These are phyloP conservation scores for Nomada flava DNA, from an alignment of 2,888 invertebrate genomes.

Conservation along the genomic window DNA sequence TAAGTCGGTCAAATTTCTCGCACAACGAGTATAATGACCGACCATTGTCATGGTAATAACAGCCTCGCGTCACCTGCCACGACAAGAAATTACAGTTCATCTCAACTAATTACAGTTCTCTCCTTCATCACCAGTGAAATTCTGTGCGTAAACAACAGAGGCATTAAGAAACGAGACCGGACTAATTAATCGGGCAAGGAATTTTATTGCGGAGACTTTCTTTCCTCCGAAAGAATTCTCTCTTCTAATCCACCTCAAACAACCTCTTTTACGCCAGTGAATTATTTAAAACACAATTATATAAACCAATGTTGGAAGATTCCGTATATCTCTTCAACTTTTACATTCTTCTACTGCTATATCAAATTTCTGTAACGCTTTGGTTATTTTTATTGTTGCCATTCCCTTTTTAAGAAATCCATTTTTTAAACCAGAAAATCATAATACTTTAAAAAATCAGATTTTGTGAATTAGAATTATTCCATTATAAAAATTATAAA, in stretches of 20 bases:
- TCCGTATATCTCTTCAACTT: no score
- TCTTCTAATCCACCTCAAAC: background rate
- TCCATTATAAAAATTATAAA: no score
- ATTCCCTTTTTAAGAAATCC: no score
- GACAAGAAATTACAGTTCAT: constrained; percentile 41
- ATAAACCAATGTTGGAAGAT: no score
- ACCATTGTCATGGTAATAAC: constrained; percentile 49
- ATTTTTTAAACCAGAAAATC: no score
- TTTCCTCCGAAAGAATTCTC: background rate
- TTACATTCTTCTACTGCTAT: no score
- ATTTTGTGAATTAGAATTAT: no score
- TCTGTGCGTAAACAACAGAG: constrained; percentile 11
- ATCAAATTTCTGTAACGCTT: no score
- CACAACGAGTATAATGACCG: constrained; percentile 43
- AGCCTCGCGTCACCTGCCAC: constrained; percentile 44
- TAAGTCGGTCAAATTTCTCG: constrained; percentile 23
- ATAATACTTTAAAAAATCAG: no score
- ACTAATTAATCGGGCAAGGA: constrained; percentile 38
- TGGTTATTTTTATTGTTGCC: no score
- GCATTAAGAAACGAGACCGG: constrained; percentile 18
- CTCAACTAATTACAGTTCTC: constrained; percentile 40
- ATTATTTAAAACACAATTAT: background rate
- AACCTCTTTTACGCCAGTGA: background rate
- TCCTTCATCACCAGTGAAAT: constrained; percentile 29
- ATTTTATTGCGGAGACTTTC: constrained; percentile 14